Percentiles rank a stretch among this genome's conserved stretches.
Evolutionary conservation across 2,797 vertebrate genomes (phyloP).

Genomic region (Poecilia picta): DNA sequence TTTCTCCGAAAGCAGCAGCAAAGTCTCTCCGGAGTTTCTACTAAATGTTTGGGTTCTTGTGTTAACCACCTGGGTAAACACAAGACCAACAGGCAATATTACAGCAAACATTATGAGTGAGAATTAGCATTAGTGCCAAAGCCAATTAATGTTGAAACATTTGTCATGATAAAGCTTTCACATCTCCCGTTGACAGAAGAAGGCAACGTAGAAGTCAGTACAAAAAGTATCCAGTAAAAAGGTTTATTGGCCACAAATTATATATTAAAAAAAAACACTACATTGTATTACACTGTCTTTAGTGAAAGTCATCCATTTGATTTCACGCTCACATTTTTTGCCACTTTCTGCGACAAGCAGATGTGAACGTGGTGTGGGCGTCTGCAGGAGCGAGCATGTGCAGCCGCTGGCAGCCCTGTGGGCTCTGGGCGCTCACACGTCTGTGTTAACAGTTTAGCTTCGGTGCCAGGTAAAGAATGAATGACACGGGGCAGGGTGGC

Average conservation of each 20-base stretch:
- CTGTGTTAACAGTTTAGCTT: slow-evolving; percentile 76
- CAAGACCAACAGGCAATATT: slow-evolving; percentile 44
- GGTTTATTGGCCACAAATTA: background rate
- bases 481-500: slow-evolving; percentile 75
- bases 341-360: slow-evolving; percentile 37
- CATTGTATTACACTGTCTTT: slow-evolving; percentile 3
- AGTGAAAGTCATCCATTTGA: slow-evolving; percentile 21
- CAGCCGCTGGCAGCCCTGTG: slow-evolving; percentile 59
- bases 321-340: slow-evolving; percentile 10
- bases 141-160: slow-evolving; percentile 54
- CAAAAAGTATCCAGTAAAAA: background rate
- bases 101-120: slow-evolving; percentile 28
- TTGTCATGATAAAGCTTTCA: slow-evolving; percentile 53
- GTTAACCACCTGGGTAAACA: slow-evolving; percentile 71
- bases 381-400: slow-evolving; percentile 49
- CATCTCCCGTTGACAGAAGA: slow-evolving; percentile 31
- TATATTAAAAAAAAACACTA: no score
- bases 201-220: background rate
- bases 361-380: slow-evolving; percentile 52
- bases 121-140: slow-evolving; percentile 52
- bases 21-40: slow-evolving; percentile 41
- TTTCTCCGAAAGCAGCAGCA: slow-evolving; percentile 55
- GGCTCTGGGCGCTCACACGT: slow-evolving; percentile 60
- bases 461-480: slow-evolving; percentile 72
- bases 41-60: slow-evolving; percentile 42